Conservation (phyloP, 2,797 vertebrate species). For the Echiichthys vipera region DNA sequence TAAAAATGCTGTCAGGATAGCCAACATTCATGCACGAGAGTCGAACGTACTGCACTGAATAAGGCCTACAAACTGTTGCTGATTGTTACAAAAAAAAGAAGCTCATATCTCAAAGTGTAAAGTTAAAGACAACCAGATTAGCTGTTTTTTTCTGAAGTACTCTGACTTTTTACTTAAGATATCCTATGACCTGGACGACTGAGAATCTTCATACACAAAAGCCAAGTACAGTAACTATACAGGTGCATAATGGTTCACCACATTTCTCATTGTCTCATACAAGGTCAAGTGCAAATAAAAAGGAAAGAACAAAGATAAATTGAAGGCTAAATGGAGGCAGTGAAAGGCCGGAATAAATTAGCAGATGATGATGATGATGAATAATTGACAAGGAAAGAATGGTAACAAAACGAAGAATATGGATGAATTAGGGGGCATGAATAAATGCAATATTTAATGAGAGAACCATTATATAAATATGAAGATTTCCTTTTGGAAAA, state of each 20-base stretch:
- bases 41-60: conserved; percentile 82
- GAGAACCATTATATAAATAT: conserved; percentile 52
- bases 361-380: conserved; percentile 48
- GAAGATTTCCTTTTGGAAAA: conserved; percentile 35
- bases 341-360: conserved; percentile 64
- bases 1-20: conserved; percentile 73
- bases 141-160: conserved; percentile 25
- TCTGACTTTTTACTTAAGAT: conserved; percentile 53
- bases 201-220: conserved; percentile 51
- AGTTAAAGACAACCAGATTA: conserved; percentile 47
- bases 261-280: conserved; percentile 55
- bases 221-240: conserved; percentile 61
- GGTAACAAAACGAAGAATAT: conserved; percentile 61
- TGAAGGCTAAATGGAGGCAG: conserved; percentile 55
- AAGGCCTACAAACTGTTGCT: conserved; percentile 85
- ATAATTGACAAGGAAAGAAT: conserved; percentile 59
- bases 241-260: conserved; percentile 61
- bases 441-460: conserved; percentile 42
- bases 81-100: conserved; percentile 80
- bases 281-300: conserved; percentile 64
- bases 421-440: conserved; percentile 59
- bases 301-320: conserved; percentile 51
- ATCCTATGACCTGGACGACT: conserved; percentile 45
- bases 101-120: conserved; percentile 56
- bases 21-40: conserved; percentile 90